Conservation (phyloP, 2,797 vertebrate species). For the Ibycter americanus region DNA sequence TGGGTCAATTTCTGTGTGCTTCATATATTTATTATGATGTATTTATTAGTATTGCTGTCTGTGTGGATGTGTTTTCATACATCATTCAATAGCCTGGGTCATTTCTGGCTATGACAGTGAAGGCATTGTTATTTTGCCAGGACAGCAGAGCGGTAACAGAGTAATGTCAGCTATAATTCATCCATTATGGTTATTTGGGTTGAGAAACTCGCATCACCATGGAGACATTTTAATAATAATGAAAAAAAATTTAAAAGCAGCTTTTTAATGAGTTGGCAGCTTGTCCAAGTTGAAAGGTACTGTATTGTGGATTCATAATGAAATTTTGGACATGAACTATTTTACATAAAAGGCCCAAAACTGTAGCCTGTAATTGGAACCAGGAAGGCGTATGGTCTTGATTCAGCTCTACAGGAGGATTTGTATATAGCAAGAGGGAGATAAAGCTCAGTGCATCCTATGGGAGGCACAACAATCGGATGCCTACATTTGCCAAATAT, state of each 20-base stretch:
- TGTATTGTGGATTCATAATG: neutral
- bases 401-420: neutral
- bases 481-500: neutral
- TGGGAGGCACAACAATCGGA: neutral
- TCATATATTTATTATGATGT: neutral
- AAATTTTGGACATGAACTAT: slow-evolving; percentile 64
- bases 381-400: neutral
- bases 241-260: slow-evolving; percentile 44
- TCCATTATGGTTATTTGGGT: slow-evolving; percentile 64
- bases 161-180: slow-evolving; percentile 57
- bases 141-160: slow-evolving; percentile 60
- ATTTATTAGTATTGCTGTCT: neutral
- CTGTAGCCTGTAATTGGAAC: slow-evolving; percentile 29
- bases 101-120: slow-evolving; percentile 32
- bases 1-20: slow-evolving; percentile 8
- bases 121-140: slow-evolving; percentile 67
- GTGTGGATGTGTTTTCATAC: neutral
- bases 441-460: slow-evolving; percentile 4
- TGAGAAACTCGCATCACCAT: slow-evolving; percentile 42
- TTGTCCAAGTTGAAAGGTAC: slow-evolving; percentile 5
- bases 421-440: slow-evolving; percentile 2
- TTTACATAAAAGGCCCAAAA: slow-evolving; percentile 62
- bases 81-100: neutral
- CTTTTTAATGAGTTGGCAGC: slow-evolving; percentile 61
- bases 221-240: slow-evolving; percentile 50